phyloP scores from a whole-genome alignment of 2,797 vertebrate species.

The Aselliscus stoliczkanus region DNA sequence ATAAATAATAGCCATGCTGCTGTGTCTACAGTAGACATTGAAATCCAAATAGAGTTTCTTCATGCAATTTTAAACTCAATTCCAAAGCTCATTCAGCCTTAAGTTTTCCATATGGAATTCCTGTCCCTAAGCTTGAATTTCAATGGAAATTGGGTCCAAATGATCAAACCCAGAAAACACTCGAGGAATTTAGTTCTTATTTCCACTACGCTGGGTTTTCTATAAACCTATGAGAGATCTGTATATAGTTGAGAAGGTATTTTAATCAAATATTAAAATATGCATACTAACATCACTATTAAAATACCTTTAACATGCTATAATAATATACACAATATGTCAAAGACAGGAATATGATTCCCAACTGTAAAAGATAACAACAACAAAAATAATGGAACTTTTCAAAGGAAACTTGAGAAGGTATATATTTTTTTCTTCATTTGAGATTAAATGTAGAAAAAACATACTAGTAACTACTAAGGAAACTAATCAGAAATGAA shows the following conservation, averaged over 20 bases:
- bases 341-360: not conserved
- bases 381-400: not conserved
- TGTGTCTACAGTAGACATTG: not conserved
- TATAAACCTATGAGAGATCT: not conserved
- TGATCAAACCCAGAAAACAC: constrained; percentile 8
- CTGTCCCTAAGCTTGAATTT: not conserved
- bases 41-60: constrained; percentile 36
- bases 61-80: not conserved
- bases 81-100: constrained; percentile 6
- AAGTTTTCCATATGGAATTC: constrained; percentile 18
- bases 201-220: not conserved
- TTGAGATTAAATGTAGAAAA: not conserved
- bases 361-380: not conserved
- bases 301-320: not conserved
- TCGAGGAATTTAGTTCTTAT: not conserved
- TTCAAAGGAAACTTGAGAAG: not conserved
- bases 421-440: not conserved
- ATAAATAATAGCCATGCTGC: not conserved
- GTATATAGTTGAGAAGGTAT: not conserved
- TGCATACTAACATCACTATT: not conserved
- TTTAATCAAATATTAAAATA: constrained; percentile 15
- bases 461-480: not conserved
- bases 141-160: not conserved
- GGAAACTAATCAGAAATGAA: not conserved
- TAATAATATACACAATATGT: not conserved